Percentiles rank a stretch among this genome's conserved stretches.
These are phyloP conservation scores for Cathartes aura DNA, from an alignment of 2,113 vertebrate genomes.

Conservation along the genomic window DNA sequence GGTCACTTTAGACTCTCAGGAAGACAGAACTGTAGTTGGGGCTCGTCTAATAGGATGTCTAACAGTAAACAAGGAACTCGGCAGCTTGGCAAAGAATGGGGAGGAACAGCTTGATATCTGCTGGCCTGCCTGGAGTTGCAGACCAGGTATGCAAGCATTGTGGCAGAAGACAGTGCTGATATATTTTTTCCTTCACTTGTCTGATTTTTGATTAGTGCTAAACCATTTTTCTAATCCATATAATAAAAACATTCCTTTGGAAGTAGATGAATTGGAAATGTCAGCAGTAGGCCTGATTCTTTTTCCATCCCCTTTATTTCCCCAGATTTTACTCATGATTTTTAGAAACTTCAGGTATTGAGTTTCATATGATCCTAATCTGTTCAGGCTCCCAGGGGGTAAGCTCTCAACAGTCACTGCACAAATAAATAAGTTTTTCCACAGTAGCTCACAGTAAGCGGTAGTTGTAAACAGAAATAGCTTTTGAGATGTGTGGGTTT, in stretches of 20 bases:
- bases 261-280: background rate
- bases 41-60: background rate
- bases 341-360: background rate
- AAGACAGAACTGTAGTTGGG: background rate
- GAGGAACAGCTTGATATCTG: background rate
- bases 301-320: background rate
- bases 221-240: background rate
- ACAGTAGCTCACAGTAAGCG: background rate
- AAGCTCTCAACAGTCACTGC: background rate
- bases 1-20: background rate
- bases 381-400: background rate
- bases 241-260: background rate
- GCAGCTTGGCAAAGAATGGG: background rate
- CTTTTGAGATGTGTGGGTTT: background rate
- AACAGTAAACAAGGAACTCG: background rate
- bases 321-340: background rate
- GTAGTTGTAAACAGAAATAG: background rate
- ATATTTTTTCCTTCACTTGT: background rate
- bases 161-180: background rate
- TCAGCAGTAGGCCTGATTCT: background rate
- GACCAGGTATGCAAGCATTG: background rate
- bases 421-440: background rate
- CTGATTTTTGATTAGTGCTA: background rate
- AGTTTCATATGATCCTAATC: background rate
- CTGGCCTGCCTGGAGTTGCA: background rate